phyloP scores from a whole-genome alignment of 1,140 invertebrate genomes.

The Octopus sinensis region DNA sequence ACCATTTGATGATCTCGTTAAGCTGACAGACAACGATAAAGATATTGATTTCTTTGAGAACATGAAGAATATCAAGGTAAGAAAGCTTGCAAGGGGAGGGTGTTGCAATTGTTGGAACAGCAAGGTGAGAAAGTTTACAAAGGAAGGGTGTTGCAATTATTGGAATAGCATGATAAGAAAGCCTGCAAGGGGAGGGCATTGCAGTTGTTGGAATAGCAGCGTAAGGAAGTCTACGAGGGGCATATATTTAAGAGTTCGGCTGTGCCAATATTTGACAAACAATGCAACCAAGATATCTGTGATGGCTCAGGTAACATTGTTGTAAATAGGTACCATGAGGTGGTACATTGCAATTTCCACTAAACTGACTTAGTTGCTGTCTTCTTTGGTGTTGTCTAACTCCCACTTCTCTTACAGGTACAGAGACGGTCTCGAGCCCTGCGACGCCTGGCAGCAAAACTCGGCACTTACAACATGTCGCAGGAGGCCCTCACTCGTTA shows the following conservation, averaged over 20 bases:
- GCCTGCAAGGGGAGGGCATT: background rate
- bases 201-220: too few species aligned
- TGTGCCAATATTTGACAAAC: too few species aligned
- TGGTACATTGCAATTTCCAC: too few species aligned
- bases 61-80: slow-evolving; percentile 71
- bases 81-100: background rate
- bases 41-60: slow-evolving; percentile 95
- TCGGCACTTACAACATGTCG: slow-evolving; percentile 63
- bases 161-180: background rate
- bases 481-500: slow-evolving; percentile 75
- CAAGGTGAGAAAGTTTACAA: background rate
- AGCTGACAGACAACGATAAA: slow-evolving; percentile 70
- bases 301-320: too few species aligned
- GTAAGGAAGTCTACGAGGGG: too few species aligned
- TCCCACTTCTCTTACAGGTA: slow-evolving; percentile 62
- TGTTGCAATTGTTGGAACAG: background rate
- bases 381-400: too few species aligned
- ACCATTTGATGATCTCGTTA: slow-evolving; percentile 67
- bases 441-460: slow-evolving; percentile 58
- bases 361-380: too few species aligned
- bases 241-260: too few species aligned
- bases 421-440: slow-evolving; percentile 79
- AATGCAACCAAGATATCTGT: too few species aligned
- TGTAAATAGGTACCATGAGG: too few species aligned
- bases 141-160: background rate